phyloP scores from a whole-genome alignment of 1,140 invertebrate genomes.

The Ceratina calcarata region DNA sequence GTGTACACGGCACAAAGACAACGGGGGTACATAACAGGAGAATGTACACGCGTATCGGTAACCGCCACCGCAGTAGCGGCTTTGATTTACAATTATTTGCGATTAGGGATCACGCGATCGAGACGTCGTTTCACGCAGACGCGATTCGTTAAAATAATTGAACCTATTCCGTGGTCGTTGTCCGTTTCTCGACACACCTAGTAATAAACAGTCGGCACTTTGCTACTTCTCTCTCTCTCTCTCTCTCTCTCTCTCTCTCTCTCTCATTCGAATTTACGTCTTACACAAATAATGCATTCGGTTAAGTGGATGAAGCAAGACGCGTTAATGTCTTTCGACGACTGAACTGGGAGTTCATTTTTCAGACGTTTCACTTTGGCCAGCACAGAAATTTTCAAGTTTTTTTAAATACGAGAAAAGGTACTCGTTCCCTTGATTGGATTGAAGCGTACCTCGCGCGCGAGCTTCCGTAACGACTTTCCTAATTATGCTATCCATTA shows the following conservation, averaged over 20 bases:
- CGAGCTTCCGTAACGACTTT: slow-evolving; percentile 47
- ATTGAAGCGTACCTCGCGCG: slow-evolving; percentile 41
- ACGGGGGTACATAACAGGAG: neutral
- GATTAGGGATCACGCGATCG: slow-evolving; percentile 50
- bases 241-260: neutral
- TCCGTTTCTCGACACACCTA: slow-evolving; percentile 14
- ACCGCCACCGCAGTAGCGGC: neutral
- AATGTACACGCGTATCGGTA: slow-evolving; percentile 19
- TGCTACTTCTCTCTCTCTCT: neutral
- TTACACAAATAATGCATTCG: neutral
- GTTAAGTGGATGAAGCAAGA: neutral
- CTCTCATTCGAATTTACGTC: slow-evolving; percentile 10
- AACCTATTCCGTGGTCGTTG: neutral
- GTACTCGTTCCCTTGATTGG: slow-evolving; percentile 45
- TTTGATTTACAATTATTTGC: slow-evolving; percentile 42
- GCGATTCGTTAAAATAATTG: slow-evolving; percentile 28
- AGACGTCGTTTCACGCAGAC: slow-evolving; percentile 7
- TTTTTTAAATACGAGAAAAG: slow-evolving; percentile 50
- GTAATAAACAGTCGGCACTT: slow-evolving; percentile 20
- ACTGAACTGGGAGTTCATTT: slow-evolving; percentile 1
- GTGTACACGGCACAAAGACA: neutral
- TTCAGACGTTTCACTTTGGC: neutral
- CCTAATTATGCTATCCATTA: slow-evolving; percentile 54
- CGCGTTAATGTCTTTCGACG: slow-evolving; percentile 10
- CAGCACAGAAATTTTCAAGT: slow-evolving; percentile 33